These are phyloP conservation scores for Euborellia annulipes DNA, from an alignment of 1,140 invertebrate species.

Conservation along the genomic window DNA sequence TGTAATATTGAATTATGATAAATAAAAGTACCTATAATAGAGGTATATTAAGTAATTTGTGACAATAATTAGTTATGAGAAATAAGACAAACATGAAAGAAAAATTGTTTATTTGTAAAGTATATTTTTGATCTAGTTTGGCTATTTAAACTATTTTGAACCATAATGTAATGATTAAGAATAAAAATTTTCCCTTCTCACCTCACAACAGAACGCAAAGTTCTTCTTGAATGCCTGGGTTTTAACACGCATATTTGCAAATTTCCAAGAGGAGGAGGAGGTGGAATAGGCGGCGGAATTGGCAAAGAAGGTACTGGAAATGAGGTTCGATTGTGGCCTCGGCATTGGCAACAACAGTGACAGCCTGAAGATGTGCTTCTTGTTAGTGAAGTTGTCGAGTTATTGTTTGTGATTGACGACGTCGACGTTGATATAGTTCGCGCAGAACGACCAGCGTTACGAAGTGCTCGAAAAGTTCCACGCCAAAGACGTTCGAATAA, in stretches of 20 bases:
- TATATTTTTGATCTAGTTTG: too few relatives aligned
- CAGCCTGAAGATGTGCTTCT: conserved; percentile 10
- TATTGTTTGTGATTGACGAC: too few relatives aligned
- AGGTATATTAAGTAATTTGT: too few relatives aligned
- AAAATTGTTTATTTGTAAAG: too few relatives aligned
- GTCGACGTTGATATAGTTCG: too few relatives aligned
- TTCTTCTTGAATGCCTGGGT: conserved; percentile 25
- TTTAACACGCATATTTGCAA: conserved; percentile 34
- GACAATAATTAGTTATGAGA: too few relatives aligned
- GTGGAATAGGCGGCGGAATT: conserved; percentile 25
- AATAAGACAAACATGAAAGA: too few relatives aligned
- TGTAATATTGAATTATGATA: too few relatives aligned
- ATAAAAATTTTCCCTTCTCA: too few relatives aligned
- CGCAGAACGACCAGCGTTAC: background rate
- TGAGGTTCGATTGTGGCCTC: background rate
- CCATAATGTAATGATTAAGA: too few relatives aligned
- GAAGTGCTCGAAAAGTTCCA: conserved; percentile 31
- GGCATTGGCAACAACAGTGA: background rate
- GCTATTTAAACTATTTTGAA: too few relatives aligned
- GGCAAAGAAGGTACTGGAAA: conserved; percentile 23
- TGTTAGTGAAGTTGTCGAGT: background rate
- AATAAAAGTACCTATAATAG: too few relatives aligned
- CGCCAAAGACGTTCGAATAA: conserved; percentile 45
- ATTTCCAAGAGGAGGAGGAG: conserved; percentile 22
- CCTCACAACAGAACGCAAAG: conserved; percentile 44